Conservation (phyloP, 2,113 vertebrate genomes). For the Nycticorax nycticorax region DNA sequence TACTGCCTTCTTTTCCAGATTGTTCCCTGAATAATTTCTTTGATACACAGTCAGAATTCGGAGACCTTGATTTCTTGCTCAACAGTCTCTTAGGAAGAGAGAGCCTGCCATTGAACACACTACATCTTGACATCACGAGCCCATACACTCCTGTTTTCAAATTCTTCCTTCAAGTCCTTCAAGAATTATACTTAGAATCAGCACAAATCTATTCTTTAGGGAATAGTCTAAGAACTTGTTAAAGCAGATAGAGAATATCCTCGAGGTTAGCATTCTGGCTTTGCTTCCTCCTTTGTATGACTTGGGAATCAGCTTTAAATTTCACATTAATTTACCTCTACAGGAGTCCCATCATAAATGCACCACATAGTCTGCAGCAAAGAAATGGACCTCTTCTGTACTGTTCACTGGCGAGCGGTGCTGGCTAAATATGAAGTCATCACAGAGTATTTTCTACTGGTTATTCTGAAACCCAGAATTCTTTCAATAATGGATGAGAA, state of each 20-base stretch:
- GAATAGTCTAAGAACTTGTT: neutral
- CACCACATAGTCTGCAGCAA: neutral
- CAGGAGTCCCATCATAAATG: neutral
- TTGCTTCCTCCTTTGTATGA: neutral
- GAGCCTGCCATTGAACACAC: neutral
- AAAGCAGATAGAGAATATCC: neutral
- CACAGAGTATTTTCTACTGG: neutral
- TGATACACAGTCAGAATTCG: neutral
- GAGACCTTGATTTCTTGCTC: neutral
- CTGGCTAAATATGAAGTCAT: neutral
- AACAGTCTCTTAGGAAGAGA: neutral
- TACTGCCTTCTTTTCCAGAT: neutral
- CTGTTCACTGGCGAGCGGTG: neutral
- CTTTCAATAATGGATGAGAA: neutral
- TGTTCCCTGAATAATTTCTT: constrained; percentile 38
- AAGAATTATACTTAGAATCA: neutral
- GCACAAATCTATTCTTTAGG: neutral
- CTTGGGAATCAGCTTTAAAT: neutral
- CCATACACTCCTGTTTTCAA: neutral
- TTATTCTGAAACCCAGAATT: neutral
- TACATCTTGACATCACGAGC: neutral
- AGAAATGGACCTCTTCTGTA: neutral
- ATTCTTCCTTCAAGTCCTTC: neutral
- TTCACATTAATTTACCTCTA: neutral
- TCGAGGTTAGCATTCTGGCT: neutral